Evolutionary conservation across 2,797 vertebrate species (phyloP).

Genomic region (Sylvia borin): DNA sequence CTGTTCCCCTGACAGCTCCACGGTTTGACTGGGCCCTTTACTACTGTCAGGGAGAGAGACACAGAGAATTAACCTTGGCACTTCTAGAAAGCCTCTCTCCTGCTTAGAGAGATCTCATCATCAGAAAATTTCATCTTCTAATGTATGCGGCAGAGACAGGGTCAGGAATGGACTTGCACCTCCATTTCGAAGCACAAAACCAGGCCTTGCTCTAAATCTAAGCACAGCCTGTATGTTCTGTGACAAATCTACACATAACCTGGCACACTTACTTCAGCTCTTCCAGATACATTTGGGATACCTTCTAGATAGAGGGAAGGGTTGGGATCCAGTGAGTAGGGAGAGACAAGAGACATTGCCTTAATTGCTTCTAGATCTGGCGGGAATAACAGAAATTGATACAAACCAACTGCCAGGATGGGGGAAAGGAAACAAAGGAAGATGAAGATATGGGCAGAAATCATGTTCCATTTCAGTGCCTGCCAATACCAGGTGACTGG

Average conservation of each 20-base stretch:
- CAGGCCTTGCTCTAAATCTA: not conserved
- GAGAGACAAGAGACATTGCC: not conserved
- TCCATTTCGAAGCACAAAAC: not conserved
- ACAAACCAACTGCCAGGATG: not conserved
- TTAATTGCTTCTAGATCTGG: not conserved
- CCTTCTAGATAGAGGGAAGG: not conserved
- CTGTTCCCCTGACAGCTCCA: slow-evolving; percentile 75
- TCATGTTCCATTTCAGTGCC: not conserved
- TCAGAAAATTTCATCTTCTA: not conserved
- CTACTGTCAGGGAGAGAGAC: slow-evolving; percentile 71
- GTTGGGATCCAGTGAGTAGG: not conserved
- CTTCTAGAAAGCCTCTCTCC: not conserved
- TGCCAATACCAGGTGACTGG: not conserved
- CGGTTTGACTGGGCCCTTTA: slow-evolving; percentile 78
- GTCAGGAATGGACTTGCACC: not conserved
- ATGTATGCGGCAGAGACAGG: not conserved
- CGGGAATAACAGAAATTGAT: not conserved
- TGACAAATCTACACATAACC: not conserved
- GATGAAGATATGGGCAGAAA: not conserved
- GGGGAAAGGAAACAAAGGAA: not conserved
- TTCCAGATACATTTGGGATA: not conserved
- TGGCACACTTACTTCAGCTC: not conserved
- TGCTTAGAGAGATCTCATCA: not conserved
- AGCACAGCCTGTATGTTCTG: not conserved
- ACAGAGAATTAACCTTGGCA: not conserved